Base-by-base conservation (phyloP, 2,888 invertebrate species). In the Podotricha telesiphe region DNA sequence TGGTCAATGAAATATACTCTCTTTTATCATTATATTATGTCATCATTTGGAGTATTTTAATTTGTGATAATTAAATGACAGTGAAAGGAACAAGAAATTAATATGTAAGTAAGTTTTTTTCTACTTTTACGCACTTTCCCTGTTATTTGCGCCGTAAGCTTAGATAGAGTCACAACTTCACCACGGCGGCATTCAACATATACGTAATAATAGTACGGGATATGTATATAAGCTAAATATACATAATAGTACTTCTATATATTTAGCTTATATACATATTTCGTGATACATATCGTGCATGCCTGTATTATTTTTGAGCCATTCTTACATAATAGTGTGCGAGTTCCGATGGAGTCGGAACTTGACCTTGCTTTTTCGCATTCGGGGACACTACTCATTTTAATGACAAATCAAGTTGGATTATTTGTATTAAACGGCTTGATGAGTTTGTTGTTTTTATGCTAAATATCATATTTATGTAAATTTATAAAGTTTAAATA, bases 321-420 rank as follows among this genome's bases (percentile, higher is more conserved):
- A 72, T 55, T 73, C 71, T 87, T 87, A 87, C 80, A 84, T 88
- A 86, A 87, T 75, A 55, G 71, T 79, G 76, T 80, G 81, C 79
- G 70, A 76, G 80, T 80, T 82, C 77, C 79, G 79, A 81, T 78
- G 79, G 78, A 78, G 74, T 80, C 76, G 76, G 82, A 85, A 81
- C 86, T 88, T 88, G 88, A 88, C 88, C 89, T 89, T 88, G 87
- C 76, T 74, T 77, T 61, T 69, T 70, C 42, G 42, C 2, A 59
- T 71, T 74, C 61, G 69, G 62, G 67, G 73, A 67, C 72, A 66
- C 65, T 68, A 74, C 72, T 68, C 62, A 66, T 64, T 70, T 65
- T 68, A 66, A 53, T 37, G 69, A 62, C 42, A 48, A 53, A 51
- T 56, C 67, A 58, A 64, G 40, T 51, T 67, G 58, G 58, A 59